Evolutionary conservation across 2,888 invertebrate genomes (phyloP).

Genomic region (Tethea ocularis): DNA sequence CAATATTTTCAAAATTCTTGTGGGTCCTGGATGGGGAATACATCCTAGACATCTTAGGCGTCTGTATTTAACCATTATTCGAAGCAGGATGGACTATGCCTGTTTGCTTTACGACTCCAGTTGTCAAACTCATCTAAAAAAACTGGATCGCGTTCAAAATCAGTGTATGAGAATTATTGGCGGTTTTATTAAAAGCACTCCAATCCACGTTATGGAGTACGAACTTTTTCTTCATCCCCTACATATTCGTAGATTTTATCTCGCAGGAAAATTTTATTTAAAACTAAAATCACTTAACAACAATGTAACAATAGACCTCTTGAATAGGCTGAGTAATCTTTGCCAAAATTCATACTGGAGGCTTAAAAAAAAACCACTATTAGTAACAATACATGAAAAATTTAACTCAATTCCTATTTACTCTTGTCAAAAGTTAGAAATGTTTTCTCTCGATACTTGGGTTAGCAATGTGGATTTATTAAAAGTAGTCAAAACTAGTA

Average conservation of each 20-base stretch:
- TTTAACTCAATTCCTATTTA: conserved; percentile 10
- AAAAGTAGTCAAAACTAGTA: neutral
- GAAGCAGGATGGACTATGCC: conserved; percentile 33
- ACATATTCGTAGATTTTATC: conserved; percentile 19
- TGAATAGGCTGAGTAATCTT: neutral
- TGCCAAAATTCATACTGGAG: conserved; percentile 16
- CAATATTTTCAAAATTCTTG: conserved; percentile 24
- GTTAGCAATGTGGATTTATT: conserved; percentile 12
- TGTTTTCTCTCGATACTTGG: neutral
- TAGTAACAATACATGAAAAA: conserved; percentile 9
- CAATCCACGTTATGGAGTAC: conserved; percentile 25
- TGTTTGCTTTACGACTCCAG: conserved; percentile 25
- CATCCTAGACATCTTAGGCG: conserved; percentile 29
- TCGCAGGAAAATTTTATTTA: conserved; percentile 18
- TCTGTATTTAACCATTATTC: conserved; percentile 31
- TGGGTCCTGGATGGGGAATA: conserved; percentile 28
- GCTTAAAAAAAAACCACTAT: conserved; percentile 18
- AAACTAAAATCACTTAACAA: neutral
- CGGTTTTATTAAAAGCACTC: conserved; percentile 27
- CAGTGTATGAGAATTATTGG: conserved; percentile 26
- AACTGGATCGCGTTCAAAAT: conserved; percentile 29
- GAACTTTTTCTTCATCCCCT: conserved; percentile 14
- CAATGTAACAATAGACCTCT: neutral
- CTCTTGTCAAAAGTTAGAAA: conserved; percentile 15
- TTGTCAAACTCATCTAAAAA: conserved; percentile 19